phyloP scores from a whole-genome alignment of 2,113 vertebrate genomes.

The Coreoperca whiteheadi region DNA sequence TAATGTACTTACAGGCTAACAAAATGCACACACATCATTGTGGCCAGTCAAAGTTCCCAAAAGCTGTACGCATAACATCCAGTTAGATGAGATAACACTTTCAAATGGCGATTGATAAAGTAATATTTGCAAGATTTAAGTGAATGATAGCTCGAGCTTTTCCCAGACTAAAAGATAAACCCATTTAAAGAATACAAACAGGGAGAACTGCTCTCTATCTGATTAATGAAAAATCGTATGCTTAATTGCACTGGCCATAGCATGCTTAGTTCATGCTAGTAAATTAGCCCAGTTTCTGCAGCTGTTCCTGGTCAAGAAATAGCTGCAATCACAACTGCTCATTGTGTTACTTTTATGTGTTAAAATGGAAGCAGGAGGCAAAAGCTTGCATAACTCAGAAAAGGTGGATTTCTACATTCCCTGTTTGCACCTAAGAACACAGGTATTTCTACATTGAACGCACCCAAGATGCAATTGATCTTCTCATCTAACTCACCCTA shows the following conservation, averaged over 20 bases:
- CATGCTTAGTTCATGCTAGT: conserved; percentile 47
- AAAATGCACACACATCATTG: neutral
- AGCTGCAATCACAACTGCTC: neutral
- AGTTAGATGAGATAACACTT: neutral
- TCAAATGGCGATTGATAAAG: neutral
- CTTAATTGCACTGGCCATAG: conserved; percentile 40
- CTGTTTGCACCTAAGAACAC: too few species aligned
- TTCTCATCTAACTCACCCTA: too few species aligned
- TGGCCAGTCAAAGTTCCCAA: neutral
- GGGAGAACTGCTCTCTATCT: neutral
- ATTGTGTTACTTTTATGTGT: neutral
- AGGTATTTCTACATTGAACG: neutral
- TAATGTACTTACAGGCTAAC: conserved; percentile 19
- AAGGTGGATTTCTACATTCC: too few species aligned
- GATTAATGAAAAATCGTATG: conserved; percentile 51
- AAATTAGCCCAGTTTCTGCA: too few species aligned
- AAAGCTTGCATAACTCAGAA: too few species aligned
- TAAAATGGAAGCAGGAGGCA: too few species aligned
- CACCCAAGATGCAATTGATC: too few species aligned
- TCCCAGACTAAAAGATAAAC: neutral
- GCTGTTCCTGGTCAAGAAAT: neutral
- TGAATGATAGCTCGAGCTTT: neutral
- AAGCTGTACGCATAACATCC: neutral
- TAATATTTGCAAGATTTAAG: neutral
- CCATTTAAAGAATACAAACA: conserved; percentile 9